Evolutionary conservation across 2,888 invertebrate species (phyloP), one percentile per base, ranked within the genome.

Genomic region (Charanyca ferruginea): DNA sequence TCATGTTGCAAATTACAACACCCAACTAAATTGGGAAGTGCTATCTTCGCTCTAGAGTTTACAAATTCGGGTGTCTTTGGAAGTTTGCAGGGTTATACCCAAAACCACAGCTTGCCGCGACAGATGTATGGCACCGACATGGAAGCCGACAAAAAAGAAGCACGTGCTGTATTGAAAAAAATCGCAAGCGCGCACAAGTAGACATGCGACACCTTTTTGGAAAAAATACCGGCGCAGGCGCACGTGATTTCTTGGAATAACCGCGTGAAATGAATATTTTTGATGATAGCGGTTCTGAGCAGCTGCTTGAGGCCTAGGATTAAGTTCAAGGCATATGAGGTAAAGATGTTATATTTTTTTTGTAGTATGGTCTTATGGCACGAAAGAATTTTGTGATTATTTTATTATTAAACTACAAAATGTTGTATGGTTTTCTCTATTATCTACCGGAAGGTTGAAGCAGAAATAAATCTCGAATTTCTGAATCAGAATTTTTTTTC

Each of bases 141-240:
- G 93, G 92, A 93, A 93, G 89, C 90, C 89, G 64, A 89, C 87
- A 94, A 94, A 94, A 94, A 94, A 71, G 84, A 59, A 90, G 94
- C 94, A 91, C 94, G 94, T 93, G 95, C 93, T 89, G 25, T 49
- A 35, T 73, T 66, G 73, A 74, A 91, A 94, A 94, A 95, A 94
- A 93, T 90, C 85, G 90, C 92, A 94, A 93, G 90, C 93, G 93
- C 93, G 94, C 87, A 93, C 95, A 95, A 95, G 95, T 95, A 94
- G 93, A 85, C 85, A 86, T 87, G 88, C 87, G 89, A 88, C 88
- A 89, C 88, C 86, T 85, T 88, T 85, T 87, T 82, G 67, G 82
- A 83, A 85, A 88, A 90, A 90, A 87, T 86, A 83, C 81, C 77
- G 74, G 74, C 58, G 73, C 55, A 55, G 83, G 66, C 81, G 89